Percentiles rank a stretch among this genome's conserved stretches.
These are phyloP conservation scores for Sisyra terminalis DNA, from an alignment of 2,888 invertebrate species.

Conservation along the genomic window DNA sequence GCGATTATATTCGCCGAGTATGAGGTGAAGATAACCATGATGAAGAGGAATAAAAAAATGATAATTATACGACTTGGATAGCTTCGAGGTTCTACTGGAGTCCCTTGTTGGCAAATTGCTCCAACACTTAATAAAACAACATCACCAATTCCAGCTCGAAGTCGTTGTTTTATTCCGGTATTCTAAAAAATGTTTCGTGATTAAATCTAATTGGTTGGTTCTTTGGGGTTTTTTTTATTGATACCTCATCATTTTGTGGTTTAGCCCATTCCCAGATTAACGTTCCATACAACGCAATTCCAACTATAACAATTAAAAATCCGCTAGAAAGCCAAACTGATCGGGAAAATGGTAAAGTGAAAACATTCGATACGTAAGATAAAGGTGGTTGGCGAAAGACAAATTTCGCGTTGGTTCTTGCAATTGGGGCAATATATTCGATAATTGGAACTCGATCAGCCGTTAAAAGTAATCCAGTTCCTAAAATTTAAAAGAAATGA, in stretches of 20 bases:
- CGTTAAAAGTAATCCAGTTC: conserved; percentile 25
- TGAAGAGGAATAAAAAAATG: conserved; percentile 20
- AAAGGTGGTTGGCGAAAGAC: conserved; percentile 49
- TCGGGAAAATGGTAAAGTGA: conserved; percentile 42
- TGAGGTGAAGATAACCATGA: conserved; percentile 43
- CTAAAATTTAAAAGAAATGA: conserved; percentile 15
- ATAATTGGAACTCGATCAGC: conserved; percentile 22
- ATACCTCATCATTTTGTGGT: conserved; percentile 6
- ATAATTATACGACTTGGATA: conserved; percentile 27
- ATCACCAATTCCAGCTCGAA: conserved; percentile 12
- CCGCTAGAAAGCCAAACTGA: conserved; percentile 44
- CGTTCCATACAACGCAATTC: conserved; percentile 29
- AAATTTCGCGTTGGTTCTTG: conserved; percentile 35
- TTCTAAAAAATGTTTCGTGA: no score
- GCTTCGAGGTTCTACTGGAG: conserved; percentile 26
- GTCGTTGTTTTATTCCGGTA: background rate
- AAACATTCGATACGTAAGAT: conserved; percentile 47
- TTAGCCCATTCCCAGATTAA: conserved; percentile 26
- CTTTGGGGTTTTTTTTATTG: no score
- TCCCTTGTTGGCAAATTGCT: conserved; percentile 31
- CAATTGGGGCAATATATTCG: conserved; percentile 38
- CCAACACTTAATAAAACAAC: conserved; percentile 27
- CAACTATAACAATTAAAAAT: conserved; percentile 30
- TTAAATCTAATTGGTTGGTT: no score
- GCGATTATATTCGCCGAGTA: conserved; percentile 53